Percentiles rank a stretch among this genome's conserved stretches.
phyloP scores from a whole-genome alignment of 2,888 invertebrate species.

The Apodemia hepburni region DNA sequence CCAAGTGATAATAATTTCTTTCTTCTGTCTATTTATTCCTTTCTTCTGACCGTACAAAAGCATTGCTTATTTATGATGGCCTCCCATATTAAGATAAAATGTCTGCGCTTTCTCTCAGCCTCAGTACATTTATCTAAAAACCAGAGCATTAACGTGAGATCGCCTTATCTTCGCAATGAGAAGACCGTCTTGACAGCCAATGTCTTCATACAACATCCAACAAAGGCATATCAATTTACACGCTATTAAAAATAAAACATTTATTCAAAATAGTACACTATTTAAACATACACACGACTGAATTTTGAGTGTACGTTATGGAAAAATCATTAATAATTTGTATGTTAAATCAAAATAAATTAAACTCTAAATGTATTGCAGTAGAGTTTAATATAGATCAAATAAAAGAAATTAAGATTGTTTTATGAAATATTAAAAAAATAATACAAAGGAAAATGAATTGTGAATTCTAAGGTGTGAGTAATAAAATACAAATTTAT shows the following conservation, averaged over 20 bases:
- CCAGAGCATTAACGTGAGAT: constrained; percentile 12
- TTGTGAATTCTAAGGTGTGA: not conserved
- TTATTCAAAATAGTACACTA: constrained; percentile 29
- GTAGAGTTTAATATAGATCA: not conserved
- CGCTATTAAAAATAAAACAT: constrained; percentile 49
- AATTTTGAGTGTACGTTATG: not conserved
- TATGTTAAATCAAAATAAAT: not conserved
- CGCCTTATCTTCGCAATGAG: constrained; percentile 21
- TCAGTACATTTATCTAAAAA: constrained; percentile 15
- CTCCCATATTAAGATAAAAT: not conserved
- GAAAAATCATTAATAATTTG: constrained; percentile 2
- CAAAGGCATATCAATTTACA: constrained; percentile 66
- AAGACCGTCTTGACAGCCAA: constrained; percentile 65
- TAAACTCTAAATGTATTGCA: not conserved
- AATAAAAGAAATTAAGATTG: not conserved
- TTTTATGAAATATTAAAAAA: constrained; percentile 11
- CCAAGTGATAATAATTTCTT: no score
- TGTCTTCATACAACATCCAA: constrained; percentile 71
- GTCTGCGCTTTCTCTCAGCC: constrained; percentile 7
- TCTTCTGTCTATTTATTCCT: no score
- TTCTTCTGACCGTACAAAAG: not conserved
- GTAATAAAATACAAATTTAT: not conserved
- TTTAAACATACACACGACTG: constrained; percentile 16
- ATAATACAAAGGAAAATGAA: not conserved
- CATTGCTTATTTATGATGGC: not conserved